phyloP scores from a whole-genome alignment of 2,113 vertebrate species.

The Cynocephalus volans region DNA sequence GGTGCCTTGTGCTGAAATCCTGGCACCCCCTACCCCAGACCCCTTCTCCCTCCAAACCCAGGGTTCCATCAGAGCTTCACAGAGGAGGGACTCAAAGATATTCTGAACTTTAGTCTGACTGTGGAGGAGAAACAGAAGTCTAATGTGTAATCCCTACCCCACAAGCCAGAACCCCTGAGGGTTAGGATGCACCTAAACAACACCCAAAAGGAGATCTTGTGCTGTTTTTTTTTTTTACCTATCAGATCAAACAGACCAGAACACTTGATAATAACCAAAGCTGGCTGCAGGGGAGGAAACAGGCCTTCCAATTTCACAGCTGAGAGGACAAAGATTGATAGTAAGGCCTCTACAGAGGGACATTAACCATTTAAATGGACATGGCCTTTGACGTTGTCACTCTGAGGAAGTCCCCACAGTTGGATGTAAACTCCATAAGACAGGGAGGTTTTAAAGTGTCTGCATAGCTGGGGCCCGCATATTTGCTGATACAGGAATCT shows the following conservation, averaged over 20 bases:
- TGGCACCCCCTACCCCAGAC: too few species aligned
- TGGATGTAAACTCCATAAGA: background rate
- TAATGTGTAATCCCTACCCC: background rate
- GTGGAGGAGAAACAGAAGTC: background rate
- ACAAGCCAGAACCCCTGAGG: background rate
- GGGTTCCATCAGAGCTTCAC: background rate
- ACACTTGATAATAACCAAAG: background rate
- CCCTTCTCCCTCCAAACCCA: too few species aligned
- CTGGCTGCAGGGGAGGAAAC: background rate
- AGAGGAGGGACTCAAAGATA: background rate
- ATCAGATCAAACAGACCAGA: background rate
- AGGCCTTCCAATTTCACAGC: background rate
- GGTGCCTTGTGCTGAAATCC: background rate
- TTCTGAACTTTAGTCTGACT: conserved; percentile 4
- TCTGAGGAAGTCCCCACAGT: background rate
- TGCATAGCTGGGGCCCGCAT: background rate
- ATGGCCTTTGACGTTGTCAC: background rate
- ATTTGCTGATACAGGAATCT: background rate
- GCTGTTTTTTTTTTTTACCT: background rate
- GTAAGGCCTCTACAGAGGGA: background rate
- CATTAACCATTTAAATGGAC: background rate
- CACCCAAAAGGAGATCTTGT: background rate
- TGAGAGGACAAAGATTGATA: background rate
- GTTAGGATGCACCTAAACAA: background rate
- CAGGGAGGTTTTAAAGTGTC: background rate